Base-by-base conservation (phyloP, 2,113 vertebrate genomes). In the Eidolon helvum region DNA sequence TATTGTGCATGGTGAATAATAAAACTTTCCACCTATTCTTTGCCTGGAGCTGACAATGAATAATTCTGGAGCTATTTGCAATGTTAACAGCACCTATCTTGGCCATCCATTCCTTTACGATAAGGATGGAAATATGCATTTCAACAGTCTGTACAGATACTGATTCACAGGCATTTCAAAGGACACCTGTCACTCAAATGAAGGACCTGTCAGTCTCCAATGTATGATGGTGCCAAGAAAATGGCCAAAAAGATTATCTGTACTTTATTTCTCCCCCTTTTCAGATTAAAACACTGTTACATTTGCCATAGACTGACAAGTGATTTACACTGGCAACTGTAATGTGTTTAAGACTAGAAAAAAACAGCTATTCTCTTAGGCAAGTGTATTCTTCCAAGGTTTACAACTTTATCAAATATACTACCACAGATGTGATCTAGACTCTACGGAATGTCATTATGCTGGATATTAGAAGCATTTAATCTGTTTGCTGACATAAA, bases 81-180 rank as follows among this genome's bases (percentile, higher is more conserved):
- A 99, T 99, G 99, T 99, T 99, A 99, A 99, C 99, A 98, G 99
- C 99, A 99, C 99, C 99, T 99, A 99, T 99, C 99, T 99, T 99
- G 99, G 99, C 99, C 99, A 99, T 99, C 99, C 99, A 99, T 99
- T 99, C 99, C 99, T 99, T 99, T 99, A 99, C 97, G 99, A 99
- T 99, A 99, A 99, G 99, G 99, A 99, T 98, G 98, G 98, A 99
- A 99, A 99, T 99, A 99, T 99, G 99, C 99, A 99, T 99, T 99
- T 99, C 99, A 99, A 99, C 99, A 99, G 99, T 99, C 99, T 98
- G 99, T 99, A 98, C 99, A 99, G 99, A 99, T 99, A 99, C 99
- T 95, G 99, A 99, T 99, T 99, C 99, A 98, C 98, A 99, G 99
- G 99, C 99, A 98, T 99, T 99, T 99, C 99, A 99, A 99, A 99